A percentile compares a stretch with the other conserved stretches of the same genome.
Conservation (phyloP, 53 echinoderm and acorn worm genomes). For the Temnopleurus reevesii region DNA sequence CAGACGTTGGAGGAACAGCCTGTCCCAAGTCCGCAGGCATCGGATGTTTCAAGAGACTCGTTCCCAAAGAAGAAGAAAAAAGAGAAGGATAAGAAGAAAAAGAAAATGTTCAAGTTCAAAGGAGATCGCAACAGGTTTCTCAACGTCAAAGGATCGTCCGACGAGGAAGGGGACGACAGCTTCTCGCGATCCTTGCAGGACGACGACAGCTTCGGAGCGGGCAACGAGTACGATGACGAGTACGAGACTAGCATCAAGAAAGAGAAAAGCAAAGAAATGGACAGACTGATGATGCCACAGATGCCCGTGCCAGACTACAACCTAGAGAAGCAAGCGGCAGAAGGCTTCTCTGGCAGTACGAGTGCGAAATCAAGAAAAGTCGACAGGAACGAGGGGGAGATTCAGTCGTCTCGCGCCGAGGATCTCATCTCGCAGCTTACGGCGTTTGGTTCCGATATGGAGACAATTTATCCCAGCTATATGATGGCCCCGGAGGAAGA, state of each 20-base stretch:
- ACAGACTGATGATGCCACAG: conserved; percentile 53
- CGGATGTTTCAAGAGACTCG: conserved; percentile 31
- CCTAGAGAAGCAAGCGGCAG: conserved; percentile 51
- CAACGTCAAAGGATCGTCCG: conserved; percentile 58
- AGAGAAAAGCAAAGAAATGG: conserved; percentile 50
- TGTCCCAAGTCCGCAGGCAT: conserved; percentile 41
- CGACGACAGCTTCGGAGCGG: conserved; percentile 41
- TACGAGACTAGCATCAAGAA: conserved; percentile 48
- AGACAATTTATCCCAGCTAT: conserved; percentile 54
- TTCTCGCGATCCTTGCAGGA: conserved; percentile 27
- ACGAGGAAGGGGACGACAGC: conserved; percentile 60
- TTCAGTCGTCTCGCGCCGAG: conserved; percentile 65
- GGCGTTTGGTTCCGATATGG: conserved; percentile 51
- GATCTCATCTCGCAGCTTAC: conserved; percentile 73
- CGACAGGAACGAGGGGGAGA: conserved; percentile 22
- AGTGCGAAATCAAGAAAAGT: conserved; percentile 11
- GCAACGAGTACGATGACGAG: conserved; percentile 23
- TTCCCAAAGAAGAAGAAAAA: conserved; percentile 64
- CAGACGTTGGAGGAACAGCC: conserved; percentile 38
- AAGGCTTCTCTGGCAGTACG: not conserved
- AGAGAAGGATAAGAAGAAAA: conserved; percentile 58
- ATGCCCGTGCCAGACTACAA: conserved; percentile 60
- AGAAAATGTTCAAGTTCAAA: conserved; percentile 65
- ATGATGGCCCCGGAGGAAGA: conserved; percentile 35
- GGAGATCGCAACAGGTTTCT: conserved; percentile 68